phyloP scores from a whole-genome alignment of 2,797 vertebrate species.

The Pseudomugil tenellus region DNA sequence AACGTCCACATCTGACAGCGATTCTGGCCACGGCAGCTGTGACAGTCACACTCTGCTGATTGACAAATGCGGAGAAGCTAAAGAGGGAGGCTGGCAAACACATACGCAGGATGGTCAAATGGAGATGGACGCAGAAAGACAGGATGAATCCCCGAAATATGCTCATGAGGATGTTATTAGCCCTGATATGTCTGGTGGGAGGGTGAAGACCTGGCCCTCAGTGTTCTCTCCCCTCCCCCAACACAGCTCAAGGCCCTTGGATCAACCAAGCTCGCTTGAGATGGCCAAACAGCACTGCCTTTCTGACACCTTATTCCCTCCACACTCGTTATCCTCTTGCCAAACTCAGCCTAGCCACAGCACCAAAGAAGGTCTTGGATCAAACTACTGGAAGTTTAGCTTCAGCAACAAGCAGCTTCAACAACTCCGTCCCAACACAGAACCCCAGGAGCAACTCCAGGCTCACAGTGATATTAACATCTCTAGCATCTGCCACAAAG shows the following conservation, averaged over 20 bases:
- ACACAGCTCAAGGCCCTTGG: conserved; percentile 30
- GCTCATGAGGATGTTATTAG: conserved; percentile 29
- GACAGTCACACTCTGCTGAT: conserved; percentile 90
- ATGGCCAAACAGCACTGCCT: conserved; percentile 77
- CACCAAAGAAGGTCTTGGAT: conserved; percentile 26
- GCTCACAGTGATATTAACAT: conserved; percentile 59
- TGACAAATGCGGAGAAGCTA: conserved; percentile 81
- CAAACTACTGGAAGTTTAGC: conserved; percentile 38
- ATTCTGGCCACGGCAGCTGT: conserved; percentile 92
- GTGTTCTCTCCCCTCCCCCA: conserved; percentile 72
- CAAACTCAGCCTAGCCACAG: conserved; percentile 29
- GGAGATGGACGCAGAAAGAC: conserved; percentile 9
- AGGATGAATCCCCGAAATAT: conserved; percentile 6
- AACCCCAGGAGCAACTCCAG: conserved; percentile 36
- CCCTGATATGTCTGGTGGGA: conserved; percentile 61
- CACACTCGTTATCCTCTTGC: conserved; percentile 23
- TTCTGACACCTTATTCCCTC: conserved; percentile 62
- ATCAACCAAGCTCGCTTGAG: conserved; percentile 51
- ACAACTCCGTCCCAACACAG: conserved; percentile 22
- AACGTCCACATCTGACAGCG: conserved; percentile 82
- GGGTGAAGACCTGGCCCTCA: conserved; percentile 84
- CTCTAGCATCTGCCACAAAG: conserved; percentile 41
- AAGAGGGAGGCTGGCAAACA: conserved; percentile 29
- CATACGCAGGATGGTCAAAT: conserved; percentile 25
- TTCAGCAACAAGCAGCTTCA: conserved; percentile 39